A percentile compares a stretch with the other conserved stretches of the same genome.
phyloP scores from a whole-genome alignment of 2,113 vertebrate species.

The Cavia aperea region DNA sequence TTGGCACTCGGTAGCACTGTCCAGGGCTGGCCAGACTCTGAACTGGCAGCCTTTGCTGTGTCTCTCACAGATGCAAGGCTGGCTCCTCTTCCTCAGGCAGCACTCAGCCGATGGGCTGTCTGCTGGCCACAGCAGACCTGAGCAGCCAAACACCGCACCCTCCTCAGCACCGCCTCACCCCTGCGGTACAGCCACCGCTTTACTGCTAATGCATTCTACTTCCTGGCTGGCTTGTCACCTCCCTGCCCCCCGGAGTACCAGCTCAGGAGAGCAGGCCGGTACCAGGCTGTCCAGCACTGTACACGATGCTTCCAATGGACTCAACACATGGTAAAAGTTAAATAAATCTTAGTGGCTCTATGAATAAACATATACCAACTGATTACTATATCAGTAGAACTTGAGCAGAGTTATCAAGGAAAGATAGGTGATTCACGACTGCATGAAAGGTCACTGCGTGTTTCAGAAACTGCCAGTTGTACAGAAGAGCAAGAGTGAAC shows the following conservation, averaged over 20 bases:
- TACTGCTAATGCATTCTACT: rapidly evolving
- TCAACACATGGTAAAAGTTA: neutral
- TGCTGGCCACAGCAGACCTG: no score
- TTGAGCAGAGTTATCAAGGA: neutral
- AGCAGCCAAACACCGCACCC: rapidly evolving
- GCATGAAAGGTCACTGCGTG: neutral
- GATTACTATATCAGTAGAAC: neutral
- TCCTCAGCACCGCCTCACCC: no score
- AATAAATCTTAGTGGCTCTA: neutral
- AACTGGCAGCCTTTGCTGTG: rapidly evolving
- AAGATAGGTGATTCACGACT: neutral
- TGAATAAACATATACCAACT: neutral
- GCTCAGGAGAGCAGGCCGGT: neutral
- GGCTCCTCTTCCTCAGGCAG: neutral
- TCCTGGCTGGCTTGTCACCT: no score
- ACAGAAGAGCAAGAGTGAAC: no score
- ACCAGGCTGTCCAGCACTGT: neutral
- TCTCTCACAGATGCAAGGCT: neutral
- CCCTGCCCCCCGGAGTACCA: no score
- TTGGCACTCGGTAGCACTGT: neutral
- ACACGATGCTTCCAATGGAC: neutral
- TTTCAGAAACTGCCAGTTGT: neutral
- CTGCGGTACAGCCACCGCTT: rapidly evolving
- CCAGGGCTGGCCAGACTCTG: neutral
- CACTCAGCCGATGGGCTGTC: neutral